A percentile compares a stretch with the other conserved stretches of the same genome.
Evolutionary conservation across 1,140 invertebrate genomes (phyloP).

Genomic region (Drosophila pachea): DNA sequence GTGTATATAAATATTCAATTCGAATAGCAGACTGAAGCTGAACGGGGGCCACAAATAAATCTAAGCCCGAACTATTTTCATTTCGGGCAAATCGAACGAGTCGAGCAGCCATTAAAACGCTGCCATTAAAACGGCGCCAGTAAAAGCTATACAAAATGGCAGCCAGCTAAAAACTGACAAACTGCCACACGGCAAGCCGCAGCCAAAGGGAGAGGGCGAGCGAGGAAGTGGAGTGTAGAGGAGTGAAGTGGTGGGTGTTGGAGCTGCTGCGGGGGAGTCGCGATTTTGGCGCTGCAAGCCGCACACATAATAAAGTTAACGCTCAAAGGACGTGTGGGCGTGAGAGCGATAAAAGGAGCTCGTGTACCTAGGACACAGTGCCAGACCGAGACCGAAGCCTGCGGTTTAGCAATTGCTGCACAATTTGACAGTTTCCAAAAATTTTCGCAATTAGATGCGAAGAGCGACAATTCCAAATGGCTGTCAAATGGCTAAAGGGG

Average conservation of each 20-base stretch:
- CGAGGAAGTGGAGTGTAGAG: background rate
- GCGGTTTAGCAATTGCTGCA: slow-evolving; percentile 53
- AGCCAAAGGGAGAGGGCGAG: background rate
- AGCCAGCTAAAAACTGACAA: slow-evolving; percentile 24
- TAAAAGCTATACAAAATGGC: slow-evolving; percentile 51
- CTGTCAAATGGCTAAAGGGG: background rate
- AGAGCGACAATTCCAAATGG: slow-evolving; percentile 53
- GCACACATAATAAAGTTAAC: slow-evolving; percentile 63
- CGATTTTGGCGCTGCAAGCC: slow-evolving; percentile 36
- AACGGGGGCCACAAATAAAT: slow-evolving; percentile 31
- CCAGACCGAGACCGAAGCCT: slow-evolving; percentile 42
- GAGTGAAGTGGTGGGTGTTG: slow-evolving; percentile 20
- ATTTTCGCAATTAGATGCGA: slow-evolving; percentile 61
- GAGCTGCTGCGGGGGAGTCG: slow-evolving; percentile 22
- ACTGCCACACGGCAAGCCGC: background rate
- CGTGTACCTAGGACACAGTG: slow-evolving; percentile 14
- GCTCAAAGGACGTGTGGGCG: slow-evolving; percentile 33
- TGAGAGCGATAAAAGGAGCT: background rate
- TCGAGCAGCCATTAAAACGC: slow-evolving; percentile 44
- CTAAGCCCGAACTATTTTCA: slow-evolving; percentile 57
- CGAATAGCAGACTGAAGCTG: no score
- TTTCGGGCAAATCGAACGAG: slow-evolving; percentile 45
- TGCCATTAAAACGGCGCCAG: slow-evolving; percentile 52
- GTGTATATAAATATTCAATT: background rate
- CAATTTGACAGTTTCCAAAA: slow-evolving; percentile 62